Percentiles rank a stretch among this genome's conserved stretches.
Conservation (phyloP, 2,797 vertebrate genomes). For the Mormyrops boulengeri region DNA sequence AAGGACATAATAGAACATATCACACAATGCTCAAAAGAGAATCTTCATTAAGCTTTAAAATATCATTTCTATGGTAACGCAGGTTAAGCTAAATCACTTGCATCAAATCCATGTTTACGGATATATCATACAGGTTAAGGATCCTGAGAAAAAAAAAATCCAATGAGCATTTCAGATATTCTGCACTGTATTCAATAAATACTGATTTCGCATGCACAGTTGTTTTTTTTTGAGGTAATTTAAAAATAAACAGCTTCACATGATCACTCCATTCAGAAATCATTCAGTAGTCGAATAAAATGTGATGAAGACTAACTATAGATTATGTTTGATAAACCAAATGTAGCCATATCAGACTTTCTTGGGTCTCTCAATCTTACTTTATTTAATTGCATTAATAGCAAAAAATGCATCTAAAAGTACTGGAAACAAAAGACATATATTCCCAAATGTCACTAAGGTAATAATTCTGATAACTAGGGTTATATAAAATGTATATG, state of each 20-base stretch:
- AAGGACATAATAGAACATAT: neutral
- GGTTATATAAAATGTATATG: neutral
- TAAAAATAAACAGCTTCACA: neutral
- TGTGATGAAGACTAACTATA: neutral
- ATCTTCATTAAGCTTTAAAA: neutral
- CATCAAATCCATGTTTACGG: neutral
- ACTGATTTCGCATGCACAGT: neutral
- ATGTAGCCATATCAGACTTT: neutral
- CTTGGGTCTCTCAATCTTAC: neutral
- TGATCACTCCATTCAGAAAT: neutral
- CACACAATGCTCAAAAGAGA: neutral
- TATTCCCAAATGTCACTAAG: neutral
- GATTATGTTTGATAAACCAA: neutral
- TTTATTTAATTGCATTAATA: neutral
- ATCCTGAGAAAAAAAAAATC: neutral
- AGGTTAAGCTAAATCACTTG: neutral
- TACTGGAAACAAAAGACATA: neutral
- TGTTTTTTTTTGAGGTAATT: neutral
- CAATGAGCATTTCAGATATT: neutral
- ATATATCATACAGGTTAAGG: neutral
- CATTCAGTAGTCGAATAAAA: neutral
- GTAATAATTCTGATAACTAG: neutral
- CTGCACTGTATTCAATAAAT: neutral
- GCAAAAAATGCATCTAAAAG: neutral
- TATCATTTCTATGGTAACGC: neutral